A percentile compares a stretch with the other conserved stretches of the same genome.
Conservation (phyloP, 2,113 vertebrate species). For the Sapajus apella region DNA sequence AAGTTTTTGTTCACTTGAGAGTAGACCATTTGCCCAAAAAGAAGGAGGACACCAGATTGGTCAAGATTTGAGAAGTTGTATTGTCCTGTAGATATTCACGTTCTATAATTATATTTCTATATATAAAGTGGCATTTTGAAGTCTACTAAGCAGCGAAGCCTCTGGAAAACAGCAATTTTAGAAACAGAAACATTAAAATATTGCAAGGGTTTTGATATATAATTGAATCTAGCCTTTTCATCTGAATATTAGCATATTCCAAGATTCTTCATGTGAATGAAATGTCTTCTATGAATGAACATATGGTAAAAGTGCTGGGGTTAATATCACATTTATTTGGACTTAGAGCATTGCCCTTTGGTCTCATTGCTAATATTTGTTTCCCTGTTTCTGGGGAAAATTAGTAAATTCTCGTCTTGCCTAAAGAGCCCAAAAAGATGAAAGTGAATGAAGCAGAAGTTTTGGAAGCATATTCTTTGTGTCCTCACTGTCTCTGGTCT, state of each 20-base stretch:
- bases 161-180: slow-evolving; percentile 54
- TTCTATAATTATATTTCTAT: not conserved
- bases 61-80: not conserved
- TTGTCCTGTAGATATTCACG: not conserved
- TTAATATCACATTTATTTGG: slow-evolving; percentile 12
- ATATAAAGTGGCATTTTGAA: slow-evolving; percentile 43
- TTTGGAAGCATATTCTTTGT: not conserved
- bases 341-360: slow-evolving; percentile 37
- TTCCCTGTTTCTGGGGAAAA: slow-evolving; percentile 12
- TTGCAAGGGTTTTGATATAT: slow-evolving; percentile 56
- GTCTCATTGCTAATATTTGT: slow-evolving; percentile 23
- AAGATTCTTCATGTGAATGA: slow-evolving; percentile 23
- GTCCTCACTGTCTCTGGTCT: not conserved
- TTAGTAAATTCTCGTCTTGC: slow-evolving; percentile 1
- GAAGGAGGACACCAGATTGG: not conserved
- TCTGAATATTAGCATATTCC: slow-evolving; percentile 8
- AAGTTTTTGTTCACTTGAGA: not conserved
- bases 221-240: slow-evolving; percentile 58
- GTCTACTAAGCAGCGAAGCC: not conserved
- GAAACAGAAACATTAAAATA: slow-evolving; percentile 43
- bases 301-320: not conserved
- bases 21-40: not conserved
- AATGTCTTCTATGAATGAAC: not conserved
- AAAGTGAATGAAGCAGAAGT: not conserved
- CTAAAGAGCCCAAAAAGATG: not conserved